A percentile compares a stretch with the other conserved stretches of the same genome.
phyloP scores from a whole-genome alignment of 2,888 invertebrate genomes.

The Gonocerus acuteangulatus region DNA sequence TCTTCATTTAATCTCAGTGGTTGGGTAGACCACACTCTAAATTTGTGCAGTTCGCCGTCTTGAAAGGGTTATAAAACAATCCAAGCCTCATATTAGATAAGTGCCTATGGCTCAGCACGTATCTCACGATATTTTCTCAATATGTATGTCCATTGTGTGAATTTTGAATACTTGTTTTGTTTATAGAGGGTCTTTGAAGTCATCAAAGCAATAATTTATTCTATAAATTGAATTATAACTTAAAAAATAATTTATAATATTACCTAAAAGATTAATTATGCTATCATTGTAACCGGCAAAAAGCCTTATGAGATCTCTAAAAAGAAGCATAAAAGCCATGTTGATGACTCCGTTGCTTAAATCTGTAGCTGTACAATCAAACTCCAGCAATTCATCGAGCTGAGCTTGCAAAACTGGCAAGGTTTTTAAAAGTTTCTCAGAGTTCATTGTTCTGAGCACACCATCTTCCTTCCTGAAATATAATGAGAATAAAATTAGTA shows the following conservation, averaged over 20 bases:
- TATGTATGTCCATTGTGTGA: too few relatives aligned
- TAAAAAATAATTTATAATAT: conserved; percentile 37
- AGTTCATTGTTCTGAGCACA: conserved; percentile 90
- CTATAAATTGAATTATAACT: too few relatives aligned
- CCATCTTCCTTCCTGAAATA: conserved; percentile 87
- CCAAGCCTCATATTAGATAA: too few relatives aligned
- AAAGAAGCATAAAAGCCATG: conserved; percentile 97
- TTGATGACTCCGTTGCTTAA: conserved; percentile 98
- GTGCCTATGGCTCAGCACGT: too few relatives aligned
- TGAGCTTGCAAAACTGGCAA: conserved; percentile 92
- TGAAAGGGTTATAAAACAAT: too few relatives aligned
- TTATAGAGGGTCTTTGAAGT: too few relatives aligned
- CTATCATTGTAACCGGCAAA: conserved; percentile 99
- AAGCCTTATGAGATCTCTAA: conserved; percentile 95
- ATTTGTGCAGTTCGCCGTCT: too few relatives aligned
- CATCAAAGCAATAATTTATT: too few relatives aligned
- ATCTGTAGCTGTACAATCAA: conserved; percentile 94
- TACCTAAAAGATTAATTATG: conserved; percentile 89
- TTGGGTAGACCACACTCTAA: too few relatives aligned
- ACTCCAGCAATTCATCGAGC: conserved; percentile 90
- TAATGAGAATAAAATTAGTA: background rate
- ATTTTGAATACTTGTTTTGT: too few relatives aligned
- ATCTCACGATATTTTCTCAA: too few relatives aligned
- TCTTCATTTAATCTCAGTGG: too few relatives aligned
- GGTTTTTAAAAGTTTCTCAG: conserved; percentile 93